phyloP scores from a whole-genome alignment of 1,140 invertebrate species.

The Drosophila biarmipes region DNA sequence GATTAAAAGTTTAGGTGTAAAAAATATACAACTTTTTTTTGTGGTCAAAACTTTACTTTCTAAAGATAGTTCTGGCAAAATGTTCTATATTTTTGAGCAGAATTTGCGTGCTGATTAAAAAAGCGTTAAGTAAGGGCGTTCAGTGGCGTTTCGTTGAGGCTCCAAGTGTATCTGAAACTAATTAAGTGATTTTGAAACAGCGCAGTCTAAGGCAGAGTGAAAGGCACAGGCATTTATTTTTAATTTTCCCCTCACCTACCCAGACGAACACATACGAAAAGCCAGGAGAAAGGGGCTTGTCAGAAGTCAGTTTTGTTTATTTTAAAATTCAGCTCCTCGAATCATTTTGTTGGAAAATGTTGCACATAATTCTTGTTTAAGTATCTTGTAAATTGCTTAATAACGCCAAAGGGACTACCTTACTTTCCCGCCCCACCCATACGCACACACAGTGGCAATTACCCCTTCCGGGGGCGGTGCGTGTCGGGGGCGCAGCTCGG shows the following conservation, averaged over 20 bases:
- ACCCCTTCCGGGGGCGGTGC: constrained; percentile 37
- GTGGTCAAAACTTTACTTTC: too few species aligned
- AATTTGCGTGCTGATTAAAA: too few species aligned
- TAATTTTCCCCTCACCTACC: constrained; percentile 47
- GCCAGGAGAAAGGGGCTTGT: constrained; percentile 21
- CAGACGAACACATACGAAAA: constrained; percentile 9
- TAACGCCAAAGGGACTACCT: constrained; percentile 77
- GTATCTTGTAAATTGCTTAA: constrained; percentile 84
- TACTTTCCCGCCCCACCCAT: background rate
- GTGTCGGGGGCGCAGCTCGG: background rate
- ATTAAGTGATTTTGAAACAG: constrained; percentile 9
- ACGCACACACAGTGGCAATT: constrained; percentile 47
- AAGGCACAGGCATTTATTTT: constrained; percentile 57
- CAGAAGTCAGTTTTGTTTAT: constrained; percentile 80
- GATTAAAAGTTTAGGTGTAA: too few species aligned
- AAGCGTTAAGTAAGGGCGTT: too few species aligned
- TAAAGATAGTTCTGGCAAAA: too few species aligned
- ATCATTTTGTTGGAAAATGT: constrained; percentile 83
- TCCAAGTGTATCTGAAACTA: background rate
- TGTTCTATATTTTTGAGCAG: too few species aligned
- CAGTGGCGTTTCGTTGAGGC: background rate
- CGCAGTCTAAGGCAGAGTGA: background rate
- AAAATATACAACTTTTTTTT: too few species aligned
- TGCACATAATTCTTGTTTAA: constrained; percentile 84
- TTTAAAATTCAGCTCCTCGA: constrained; percentile 80